A percentile compares a stretch with the other conserved stretches of the same genome.
Conservation (phyloP, 1,140 invertebrate species). For the Meloidogyne floridensis region DNA sequence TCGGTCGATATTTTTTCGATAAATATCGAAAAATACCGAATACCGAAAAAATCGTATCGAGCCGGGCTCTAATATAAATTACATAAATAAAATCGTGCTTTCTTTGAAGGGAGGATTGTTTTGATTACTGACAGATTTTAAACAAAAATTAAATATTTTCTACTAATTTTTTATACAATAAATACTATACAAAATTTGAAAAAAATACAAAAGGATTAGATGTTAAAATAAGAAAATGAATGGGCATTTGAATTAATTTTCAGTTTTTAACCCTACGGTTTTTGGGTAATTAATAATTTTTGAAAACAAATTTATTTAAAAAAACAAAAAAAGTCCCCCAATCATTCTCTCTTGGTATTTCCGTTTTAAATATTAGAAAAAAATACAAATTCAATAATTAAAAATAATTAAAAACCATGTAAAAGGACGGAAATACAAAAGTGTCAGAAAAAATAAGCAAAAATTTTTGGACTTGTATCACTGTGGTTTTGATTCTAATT, state of each 20-base stretch:
- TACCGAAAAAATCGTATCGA: too few relatives aligned
- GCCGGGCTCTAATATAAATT: too few relatives aligned
- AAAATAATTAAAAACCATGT: neutral
- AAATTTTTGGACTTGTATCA: neutral
- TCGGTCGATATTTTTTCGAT: too few relatives aligned
- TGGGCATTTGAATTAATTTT: neutral
- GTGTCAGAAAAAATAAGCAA: neutral
- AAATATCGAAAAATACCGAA: too few relatives aligned
- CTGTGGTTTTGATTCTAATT: constrained; percentile 26
- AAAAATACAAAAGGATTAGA: constrained; percentile 5
- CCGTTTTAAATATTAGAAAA: neutral
- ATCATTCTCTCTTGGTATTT: neutral
- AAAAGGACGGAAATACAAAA: constrained; percentile 9
- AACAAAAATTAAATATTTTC: too few relatives aligned
- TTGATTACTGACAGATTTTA: too few relatives aligned
- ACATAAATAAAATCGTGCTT: too few relatives aligned
- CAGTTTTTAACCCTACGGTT: too few relatives aligned
- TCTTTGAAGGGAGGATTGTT: too few relatives aligned
- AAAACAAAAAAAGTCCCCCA: neutral
- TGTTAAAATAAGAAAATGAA: neutral
- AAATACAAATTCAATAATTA: neutral
- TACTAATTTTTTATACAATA: neutral
- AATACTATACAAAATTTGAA: neutral
- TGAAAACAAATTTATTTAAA: neutral
- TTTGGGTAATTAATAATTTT: too few relatives aligned